A percentile compares a stretch with the other conserved stretches of the same genome.
phyloP scores from a whole-genome alignment of 2,113 vertebrate genomes.

The Pterocles orientalis region DNA sequence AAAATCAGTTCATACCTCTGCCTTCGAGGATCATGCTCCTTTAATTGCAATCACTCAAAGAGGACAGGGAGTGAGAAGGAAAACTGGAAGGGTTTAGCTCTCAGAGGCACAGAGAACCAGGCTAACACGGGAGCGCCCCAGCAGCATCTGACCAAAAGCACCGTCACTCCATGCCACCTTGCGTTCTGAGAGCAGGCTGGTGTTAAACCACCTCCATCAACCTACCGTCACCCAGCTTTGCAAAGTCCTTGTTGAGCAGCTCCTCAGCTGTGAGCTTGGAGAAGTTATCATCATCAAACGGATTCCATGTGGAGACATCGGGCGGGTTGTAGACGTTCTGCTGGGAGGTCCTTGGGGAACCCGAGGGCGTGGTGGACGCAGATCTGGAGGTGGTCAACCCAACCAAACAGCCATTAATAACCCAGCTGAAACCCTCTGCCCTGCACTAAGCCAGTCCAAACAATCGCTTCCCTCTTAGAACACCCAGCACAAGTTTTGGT shows the following conservation, averaged over 20 bases:
- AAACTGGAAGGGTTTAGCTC: neutral
- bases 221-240: slow-evolving; percentile 91
- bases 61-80: neutral
- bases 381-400: slow-evolving; percentile 79
- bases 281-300: slow-evolving; percentile 98
- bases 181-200: neutral
- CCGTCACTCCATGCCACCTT: neutral
- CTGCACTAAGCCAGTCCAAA: neutral
- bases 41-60: neutral
- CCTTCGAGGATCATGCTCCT: neutral
- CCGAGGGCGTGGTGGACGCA: slow-evolving; percentile 96
- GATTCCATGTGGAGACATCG: slow-evolving; percentile 89
- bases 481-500: neutral
- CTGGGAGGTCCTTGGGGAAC: slow-evolving; percentile 82
- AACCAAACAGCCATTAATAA: slow-evolving; percentile 12
- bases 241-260: slow-evolving; percentile 97
- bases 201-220: neutral
- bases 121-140: fast-evolving
- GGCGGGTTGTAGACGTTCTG: slow-evolving; percentile 83
- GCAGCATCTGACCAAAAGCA: neutral
- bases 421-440: neutral
- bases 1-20: neutral
- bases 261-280: slow-evolving; percentile 97
- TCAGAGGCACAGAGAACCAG: neutral
- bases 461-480: neutral